phyloP scores from a whole-genome alignment of 1,140 invertebrate species.

The Scaptomyza graminum region DNA sequence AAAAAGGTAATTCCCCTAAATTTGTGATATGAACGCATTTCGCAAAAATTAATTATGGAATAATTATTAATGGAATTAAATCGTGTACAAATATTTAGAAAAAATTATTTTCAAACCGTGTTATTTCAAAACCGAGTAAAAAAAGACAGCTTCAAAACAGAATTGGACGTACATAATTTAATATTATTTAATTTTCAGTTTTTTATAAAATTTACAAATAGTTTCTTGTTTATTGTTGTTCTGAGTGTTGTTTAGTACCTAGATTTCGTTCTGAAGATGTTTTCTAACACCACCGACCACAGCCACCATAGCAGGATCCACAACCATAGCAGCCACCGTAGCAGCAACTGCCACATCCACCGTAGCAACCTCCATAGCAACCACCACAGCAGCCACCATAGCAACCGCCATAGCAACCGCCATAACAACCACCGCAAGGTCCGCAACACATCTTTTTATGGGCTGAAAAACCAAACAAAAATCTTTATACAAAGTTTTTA shows the following conservation, averaged over 20 bases:
- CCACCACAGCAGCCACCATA: neutral
- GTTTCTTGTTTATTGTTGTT: neutral
- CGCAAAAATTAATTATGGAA: no score
- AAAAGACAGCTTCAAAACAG: no score
- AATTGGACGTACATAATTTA: no score
- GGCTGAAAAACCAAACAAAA: neutral
- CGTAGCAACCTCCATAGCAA: neutral
- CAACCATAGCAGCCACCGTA: neutral
- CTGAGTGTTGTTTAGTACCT: constrained; percentile 1
- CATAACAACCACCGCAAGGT: neutral
- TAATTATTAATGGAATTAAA: no score
- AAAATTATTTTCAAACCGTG: no score
- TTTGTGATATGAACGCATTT: no score
- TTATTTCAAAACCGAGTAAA: no score
- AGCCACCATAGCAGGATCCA: constrained; percentile 1
- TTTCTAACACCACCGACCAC: neutral
- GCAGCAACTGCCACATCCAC: neutral
- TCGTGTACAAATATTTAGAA: no score
- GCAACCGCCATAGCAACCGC: neutral
- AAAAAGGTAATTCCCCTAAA: no score
- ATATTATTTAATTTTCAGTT: neutral
- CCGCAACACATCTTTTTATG: constrained; percentile 6
- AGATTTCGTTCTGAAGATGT: constrained; percentile 1
- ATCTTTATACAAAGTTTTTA: neutral
- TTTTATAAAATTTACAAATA: neutral